Conservation (phyloP, 2,888 invertebrate species). For the Epicampocera succincta region DNA sequence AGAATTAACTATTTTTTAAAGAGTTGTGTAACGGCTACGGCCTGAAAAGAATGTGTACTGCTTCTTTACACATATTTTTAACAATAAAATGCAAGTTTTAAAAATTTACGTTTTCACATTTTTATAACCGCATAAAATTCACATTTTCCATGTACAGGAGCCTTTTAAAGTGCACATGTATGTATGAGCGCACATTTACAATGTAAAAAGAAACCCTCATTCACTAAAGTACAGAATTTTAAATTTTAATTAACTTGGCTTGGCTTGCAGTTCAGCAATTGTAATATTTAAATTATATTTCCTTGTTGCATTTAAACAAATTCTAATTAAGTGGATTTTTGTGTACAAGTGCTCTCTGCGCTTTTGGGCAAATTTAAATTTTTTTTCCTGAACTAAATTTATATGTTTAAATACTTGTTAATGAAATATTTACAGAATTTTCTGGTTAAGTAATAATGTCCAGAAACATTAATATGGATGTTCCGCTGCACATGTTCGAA, state of each 20-base stretch:
- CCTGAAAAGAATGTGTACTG: too few species aligned
- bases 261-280: not conserved
- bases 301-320: constrained; percentile 44
- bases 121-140: too few species aligned
- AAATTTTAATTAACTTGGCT: constrained; percentile 33
- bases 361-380: not conserved
- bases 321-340: constrained; percentile 35
- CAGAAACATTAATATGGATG: not conserved
- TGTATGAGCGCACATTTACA: not conserved
- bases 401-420: constrained; percentile 10
- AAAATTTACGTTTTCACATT: too few species aligned
- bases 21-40: too few species aligned
- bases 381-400: not conserved
- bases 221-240: constrained; percentile 9
- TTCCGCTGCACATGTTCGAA: too few species aligned
- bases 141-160: too few species aligned
- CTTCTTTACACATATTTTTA: too few species aligned
- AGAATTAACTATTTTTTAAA: too few species aligned
- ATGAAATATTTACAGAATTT: constrained; percentile 6
- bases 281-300: constrained; percentile 47
- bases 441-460: not conserved
- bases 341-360: not conserved
- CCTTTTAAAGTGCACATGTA: not conserved
- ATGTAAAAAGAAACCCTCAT: not conserved
- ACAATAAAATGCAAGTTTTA: too few species aligned